Conservation (phyloP, 2,888 invertebrate genomes). For the Hirtodrosophila histrioides region DNA sequence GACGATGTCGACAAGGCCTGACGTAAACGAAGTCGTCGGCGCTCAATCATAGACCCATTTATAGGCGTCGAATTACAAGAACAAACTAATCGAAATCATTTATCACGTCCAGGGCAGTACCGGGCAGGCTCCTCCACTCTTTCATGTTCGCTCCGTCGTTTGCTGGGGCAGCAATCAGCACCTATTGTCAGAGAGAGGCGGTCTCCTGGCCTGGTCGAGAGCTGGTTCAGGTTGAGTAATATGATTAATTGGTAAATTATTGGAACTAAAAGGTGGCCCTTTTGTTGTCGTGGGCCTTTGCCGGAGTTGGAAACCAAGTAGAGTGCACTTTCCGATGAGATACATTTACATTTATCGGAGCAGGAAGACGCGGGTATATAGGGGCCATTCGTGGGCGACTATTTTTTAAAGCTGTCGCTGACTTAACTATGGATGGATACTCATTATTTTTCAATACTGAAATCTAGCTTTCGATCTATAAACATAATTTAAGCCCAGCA, state of each 20-base stretch:
- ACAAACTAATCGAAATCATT: constrained; percentile 84
- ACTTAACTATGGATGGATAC: constrained; percentile 6
- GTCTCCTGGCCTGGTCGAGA: constrained; percentile 31
- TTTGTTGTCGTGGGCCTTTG: constrained; percentile 55
- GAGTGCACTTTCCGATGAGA: constrained; percentile 41
- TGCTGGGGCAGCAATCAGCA: constrained; percentile 80
- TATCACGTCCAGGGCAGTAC: constrained; percentile 78
- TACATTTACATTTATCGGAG: constrained; percentile 44
- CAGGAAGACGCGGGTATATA: constrained; percentile 20
- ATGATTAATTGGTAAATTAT: constrained; percentile 83
- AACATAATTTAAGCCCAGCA: too few relatives aligned
- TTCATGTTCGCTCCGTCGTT: constrained; percentile 59
- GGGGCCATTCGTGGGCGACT: constrained; percentile 44
- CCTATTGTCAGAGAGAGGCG: constrained; percentile 76
- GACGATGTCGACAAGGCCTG: constrained; percentile 61
- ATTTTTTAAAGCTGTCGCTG: constrained; percentile 17
- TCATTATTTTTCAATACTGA: constrained; percentile 11
- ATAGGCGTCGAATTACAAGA: constrained; percentile 85
- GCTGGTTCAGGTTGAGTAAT: constrained; percentile 58
- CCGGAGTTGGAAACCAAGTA: constrained; percentile 22
- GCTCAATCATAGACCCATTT: constrained; percentile 84
- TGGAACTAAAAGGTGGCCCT: constrained; percentile 75
- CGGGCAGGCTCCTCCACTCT: constrained; percentile 53
- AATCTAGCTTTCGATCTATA: too few relatives aligned
- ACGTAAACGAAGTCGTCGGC: constrained; percentile 76